Evolutionary conservation across 2,888 invertebrate species (phyloP).

Genomic region (Chaetogeoica ovagalla): DNA sequence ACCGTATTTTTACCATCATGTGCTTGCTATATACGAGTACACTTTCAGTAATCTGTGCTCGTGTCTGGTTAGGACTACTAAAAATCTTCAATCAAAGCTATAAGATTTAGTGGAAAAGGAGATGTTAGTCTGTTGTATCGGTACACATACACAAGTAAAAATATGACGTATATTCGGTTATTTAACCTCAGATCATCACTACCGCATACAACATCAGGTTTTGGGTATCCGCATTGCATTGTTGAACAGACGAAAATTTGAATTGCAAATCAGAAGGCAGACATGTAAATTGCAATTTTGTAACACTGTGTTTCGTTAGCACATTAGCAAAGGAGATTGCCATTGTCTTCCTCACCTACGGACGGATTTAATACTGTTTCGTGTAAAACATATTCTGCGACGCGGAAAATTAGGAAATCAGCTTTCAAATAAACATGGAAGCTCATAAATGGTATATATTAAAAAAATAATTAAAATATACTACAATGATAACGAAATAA

Average conservation of each 20-base stretch:
- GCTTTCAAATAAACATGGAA: neutral
- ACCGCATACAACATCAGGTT: neutral
- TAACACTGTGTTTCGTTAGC: conserved; percentile 1
- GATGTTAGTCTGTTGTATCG: neutral
- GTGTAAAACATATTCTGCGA: conserved; percentile 9
- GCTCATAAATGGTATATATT: no score
- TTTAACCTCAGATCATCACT: neutral
- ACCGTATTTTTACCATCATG: no score
- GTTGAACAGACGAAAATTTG: conserved; percentile 21
- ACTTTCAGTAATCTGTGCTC: no score
- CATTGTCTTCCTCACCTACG: neutral
- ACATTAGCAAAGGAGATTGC: conserved; percentile 1
- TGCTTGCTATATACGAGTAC: no score
- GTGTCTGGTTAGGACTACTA: conserved; percentile 12
- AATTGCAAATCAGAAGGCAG: conserved; percentile 29
- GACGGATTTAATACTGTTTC: conserved; percentile 7
- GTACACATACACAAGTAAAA: neutral
- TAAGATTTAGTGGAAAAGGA: neutral
- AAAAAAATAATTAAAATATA: no score
- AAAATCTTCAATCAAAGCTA: conserved; percentile 5
- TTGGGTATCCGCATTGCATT: neutral
- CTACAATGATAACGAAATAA: no score
- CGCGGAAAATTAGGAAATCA: neutral
- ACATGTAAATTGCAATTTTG: conserved; percentile 30
- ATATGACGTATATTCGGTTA: conserved; percentile 11